Evolutionary conservation across 2,888 invertebrate genomes (phyloP).

Genomic region (Amiota mariae): DNA sequence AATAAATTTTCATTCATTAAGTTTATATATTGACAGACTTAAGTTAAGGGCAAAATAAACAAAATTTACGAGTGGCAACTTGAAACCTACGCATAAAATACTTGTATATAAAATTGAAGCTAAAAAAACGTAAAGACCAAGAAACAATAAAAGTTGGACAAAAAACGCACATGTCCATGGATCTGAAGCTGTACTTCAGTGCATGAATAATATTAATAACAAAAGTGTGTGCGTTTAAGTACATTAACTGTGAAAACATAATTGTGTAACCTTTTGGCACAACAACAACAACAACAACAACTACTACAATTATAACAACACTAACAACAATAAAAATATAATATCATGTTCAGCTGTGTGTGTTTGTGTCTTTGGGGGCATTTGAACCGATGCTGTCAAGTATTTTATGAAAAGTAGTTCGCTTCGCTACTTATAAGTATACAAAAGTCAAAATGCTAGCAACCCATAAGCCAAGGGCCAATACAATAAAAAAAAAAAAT

Average conservation of each 20-base stretch:
- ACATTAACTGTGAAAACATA: slow-evolving; percentile 56
- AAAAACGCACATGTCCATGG: slow-evolving; percentile 15
- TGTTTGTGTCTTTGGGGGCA: slow-evolving; percentile 34
- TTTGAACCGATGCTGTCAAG: slow-evolving; percentile 30
- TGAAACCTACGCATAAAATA: slow-evolving; percentile 7
- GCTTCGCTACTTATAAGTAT: background rate
- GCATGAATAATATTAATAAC: too few species aligned
- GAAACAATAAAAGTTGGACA: background rate
- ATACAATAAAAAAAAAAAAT: slow-evolving; percentile 33
- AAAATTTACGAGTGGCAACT: too few species aligned
- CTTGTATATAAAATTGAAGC: background rate
- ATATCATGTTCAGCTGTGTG: too few species aligned
- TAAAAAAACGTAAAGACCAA: too few species aligned
- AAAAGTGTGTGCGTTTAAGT: slow-evolving; percentile 32
- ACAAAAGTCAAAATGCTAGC: background rate
- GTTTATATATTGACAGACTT: too few species aligned
- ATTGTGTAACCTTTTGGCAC: slow-evolving; percentile 50
- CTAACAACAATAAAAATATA: slow-evolving; percentile 4
- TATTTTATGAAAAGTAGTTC: background rate
- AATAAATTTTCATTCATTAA: too few species aligned
- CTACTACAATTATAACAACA: slow-evolving; percentile 20
- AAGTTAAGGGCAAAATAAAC: too few species aligned
- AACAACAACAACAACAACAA: slow-evolving; percentile 1
- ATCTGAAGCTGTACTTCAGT: slow-evolving; percentile 12
- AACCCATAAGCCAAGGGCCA: slow-evolving; percentile 2